Base-by-base conservation (phyloP, 2,797 vertebrate species). In the Bucorvus abyssinicus region DNA sequence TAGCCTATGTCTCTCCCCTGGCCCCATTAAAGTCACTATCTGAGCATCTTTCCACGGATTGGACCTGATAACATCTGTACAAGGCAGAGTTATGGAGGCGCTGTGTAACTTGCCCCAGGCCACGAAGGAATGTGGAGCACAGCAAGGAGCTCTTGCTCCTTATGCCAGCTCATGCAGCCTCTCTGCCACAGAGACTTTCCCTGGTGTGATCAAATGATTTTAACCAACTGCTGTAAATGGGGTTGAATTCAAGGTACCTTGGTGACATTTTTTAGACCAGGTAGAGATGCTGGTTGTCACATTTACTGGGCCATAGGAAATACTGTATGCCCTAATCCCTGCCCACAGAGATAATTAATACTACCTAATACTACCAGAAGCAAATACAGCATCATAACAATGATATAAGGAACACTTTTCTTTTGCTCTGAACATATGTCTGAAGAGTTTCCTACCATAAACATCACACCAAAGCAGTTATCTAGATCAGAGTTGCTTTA, bases 31-130 rank as follows among this genome's bases (percentile, higher is more conserved):
- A 84, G 40, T 24, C 29, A 1, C 38, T 79, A 73, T 90, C 80
- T 59, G 93, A 74, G 4, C 40, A 67, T 76, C 77, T 95, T 12
- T 76, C 6, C 0, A 0, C 47, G 29, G 21, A 22, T 9, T 59
- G 36, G 74, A 47, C 26, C 32, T 64, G 96, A 97, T 96, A 96
- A 84, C 21, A 93, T 96, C 93, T 82, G 68, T 45, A 90, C 74
- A 67, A 67, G 44, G 60, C 56, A 53, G 26, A 74, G 67, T 59
- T 59, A 77, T 82, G 81, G 93, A 82, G 80, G 68, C 0, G 3
- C 52, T 29, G 7, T 7, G 47, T 53, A 82, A 60, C 34, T 85
- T 38, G 57, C 90, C 75, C 15, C 3, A 1, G 81, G 92, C 42
- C 42, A 64, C 1, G 0, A 13, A 75, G 60, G 53, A 83, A 74